These are phyloP conservation scores for Batillaria attramentaria DNA, from an alignment of 1,140 invertebrate species.

Conservation along the genomic window DNA sequence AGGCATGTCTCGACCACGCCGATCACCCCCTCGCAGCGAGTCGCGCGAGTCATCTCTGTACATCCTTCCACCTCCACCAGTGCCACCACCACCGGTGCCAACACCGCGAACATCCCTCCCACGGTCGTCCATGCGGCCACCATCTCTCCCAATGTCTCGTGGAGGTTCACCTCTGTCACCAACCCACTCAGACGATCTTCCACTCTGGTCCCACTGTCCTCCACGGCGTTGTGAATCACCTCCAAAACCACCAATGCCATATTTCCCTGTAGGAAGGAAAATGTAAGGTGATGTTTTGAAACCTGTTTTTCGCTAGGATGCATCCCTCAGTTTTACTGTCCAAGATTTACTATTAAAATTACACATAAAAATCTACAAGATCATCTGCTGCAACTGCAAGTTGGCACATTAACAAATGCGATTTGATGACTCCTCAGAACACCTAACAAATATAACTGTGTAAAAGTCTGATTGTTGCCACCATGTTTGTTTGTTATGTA, in stretches of 20 bases:
- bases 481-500: too few species aligned
- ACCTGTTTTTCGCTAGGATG: too few species aligned
- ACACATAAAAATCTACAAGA: too few species aligned
- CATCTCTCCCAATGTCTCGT: conserved; percentile 37
- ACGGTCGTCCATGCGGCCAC: conserved; percentile 54
- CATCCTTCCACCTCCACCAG: conserved; percentile 18
- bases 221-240: conserved; percentile 7
- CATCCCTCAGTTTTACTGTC: too few species aligned
- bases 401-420: too few species aligned
- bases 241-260: background rate
- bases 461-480: too few species aligned
- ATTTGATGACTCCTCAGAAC: too few species aligned
- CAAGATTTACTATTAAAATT: too few species aligned
- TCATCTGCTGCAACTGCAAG: too few species aligned
- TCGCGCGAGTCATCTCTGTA: conserved; percentile 19
- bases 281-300: too few species aligned
- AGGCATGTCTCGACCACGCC: background rate
- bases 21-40: background rate
- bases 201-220: conserved; percentile 19
- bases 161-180: background rate
- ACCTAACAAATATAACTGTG: too few species aligned
- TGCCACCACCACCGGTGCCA: background rate
- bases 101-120: background rate
- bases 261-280: too few species aligned
- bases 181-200: conserved; percentile 6